Evolutionary conservation across 2,797 vertebrate genomes (phyloP).

Genomic region (Dipus sagitta): DNA sequence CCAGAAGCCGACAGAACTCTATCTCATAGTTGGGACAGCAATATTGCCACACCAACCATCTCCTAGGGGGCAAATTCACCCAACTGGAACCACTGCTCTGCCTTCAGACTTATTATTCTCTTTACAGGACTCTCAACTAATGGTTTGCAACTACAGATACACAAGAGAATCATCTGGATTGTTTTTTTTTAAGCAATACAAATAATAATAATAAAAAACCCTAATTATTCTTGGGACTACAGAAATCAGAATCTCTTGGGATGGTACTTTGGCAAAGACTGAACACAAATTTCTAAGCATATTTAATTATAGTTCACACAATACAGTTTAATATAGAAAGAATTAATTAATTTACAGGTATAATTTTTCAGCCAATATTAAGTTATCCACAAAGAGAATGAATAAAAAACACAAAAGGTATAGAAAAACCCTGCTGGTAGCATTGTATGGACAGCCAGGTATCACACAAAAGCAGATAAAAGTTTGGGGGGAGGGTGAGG

Average conservation of each 20-base stretch:
- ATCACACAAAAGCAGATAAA: background rate
- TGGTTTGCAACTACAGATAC: slow-evolving; percentile 8
- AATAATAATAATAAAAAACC: background rate
- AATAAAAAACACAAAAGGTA: background rate
- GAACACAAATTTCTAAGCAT: background rate
- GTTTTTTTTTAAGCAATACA: background rate
- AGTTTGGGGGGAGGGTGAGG: background rate
- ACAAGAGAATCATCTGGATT: background rate
- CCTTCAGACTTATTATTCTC: background rate
- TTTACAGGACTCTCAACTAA: background rate
- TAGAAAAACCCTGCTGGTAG: background rate
- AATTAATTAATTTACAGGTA: slow-evolving; percentile 25
- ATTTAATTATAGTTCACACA: background rate
- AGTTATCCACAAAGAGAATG: slow-evolving; percentile 35
- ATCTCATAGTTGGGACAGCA: background rate
- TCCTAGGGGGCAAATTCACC: background rate
- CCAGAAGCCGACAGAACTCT: background rate
- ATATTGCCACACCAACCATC: background rate
- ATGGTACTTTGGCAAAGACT: background rate
- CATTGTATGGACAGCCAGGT: background rate
- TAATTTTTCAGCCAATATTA: slow-evolving; percentile 10
- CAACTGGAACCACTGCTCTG: fast-evolving
- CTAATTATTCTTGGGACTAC: background rate
- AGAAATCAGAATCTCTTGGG: background rate
- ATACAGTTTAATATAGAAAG: background rate